Evolutionary conservation across 2,888 invertebrate species (phyloP), one percentile per base, ranked within the genome.

Genomic region (Drosophila antonietae): DNA sequence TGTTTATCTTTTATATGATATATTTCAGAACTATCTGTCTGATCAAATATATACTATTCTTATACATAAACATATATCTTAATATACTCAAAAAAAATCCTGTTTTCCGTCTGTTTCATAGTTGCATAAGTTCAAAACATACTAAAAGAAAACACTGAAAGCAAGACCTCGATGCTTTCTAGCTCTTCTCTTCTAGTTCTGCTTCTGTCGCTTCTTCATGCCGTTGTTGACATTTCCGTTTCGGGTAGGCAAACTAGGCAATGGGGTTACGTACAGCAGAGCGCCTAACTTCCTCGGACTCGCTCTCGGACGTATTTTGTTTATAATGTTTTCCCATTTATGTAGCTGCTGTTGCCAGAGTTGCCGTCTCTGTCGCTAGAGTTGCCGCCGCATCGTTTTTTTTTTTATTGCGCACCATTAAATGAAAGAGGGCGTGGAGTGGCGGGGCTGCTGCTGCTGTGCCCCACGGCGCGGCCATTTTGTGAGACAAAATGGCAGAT

Each of bases 261-360:
- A 86, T 60, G 78, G 83, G 87, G 82, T 85, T 86, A 80, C 56
- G 49, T n/a, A 6, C 39, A 14, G 47, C 47, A 18, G 35, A 20
- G n/a, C n/a, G 28, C 31, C 41, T 15, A 23, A 23, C 37, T 53
- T 37, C 66, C 49, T 74, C 73, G 63, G 69, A 62, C 68, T 59
- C 55, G 39, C 15, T 73, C 65, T 74, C 75, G 75, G 75, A 70
- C 72, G 56, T 78, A 83, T 71, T 81, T 83, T 76, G 73, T 80
- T 80, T 82, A 77, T 82, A 86, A 84, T 86, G 81, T 68, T 78
- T 73, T 75, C 70, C 83, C 78, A 81, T 81, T 84, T 81, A 80
- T 77, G 78, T 64, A 73, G 78, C 73, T 68, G 67, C 74, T 55
- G 72, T 43, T 72, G 72, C 64, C 59, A 35, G 55, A 37, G 57